Conservation (phyloP, 2,888 invertebrate genomes). For the Drosophila atripex region DNA sequence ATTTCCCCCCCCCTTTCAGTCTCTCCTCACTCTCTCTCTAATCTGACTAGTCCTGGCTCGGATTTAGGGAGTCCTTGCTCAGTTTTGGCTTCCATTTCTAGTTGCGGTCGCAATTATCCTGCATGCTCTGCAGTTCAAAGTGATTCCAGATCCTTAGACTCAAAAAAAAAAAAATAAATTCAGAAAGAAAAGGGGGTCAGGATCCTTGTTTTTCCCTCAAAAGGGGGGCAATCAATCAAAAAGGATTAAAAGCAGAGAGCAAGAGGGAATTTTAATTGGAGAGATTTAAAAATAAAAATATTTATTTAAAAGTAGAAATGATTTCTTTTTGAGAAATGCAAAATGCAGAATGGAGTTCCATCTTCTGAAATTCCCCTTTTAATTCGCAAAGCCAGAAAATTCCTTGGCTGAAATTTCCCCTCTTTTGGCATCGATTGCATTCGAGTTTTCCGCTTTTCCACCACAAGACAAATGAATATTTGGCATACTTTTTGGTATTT, state of each 20-base stretch:
- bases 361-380: no score
- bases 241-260: background rate
- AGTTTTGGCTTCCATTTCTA: background rate
- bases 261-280: background rate
- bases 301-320: no score
- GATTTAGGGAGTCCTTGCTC: constrained; percentile 15
- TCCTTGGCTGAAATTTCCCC: no score
- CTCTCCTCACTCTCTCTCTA: no score
- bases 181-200: background rate
- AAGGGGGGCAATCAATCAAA: constrained; percentile 1
- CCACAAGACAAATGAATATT: background rate
- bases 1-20: constrained; percentile 10
- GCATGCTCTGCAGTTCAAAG: constrained; percentile 10
- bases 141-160: background rate
- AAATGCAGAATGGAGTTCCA: no score
- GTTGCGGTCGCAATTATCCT: constrained; percentile 28
- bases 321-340: no score
- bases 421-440: constrained; percentile 1
- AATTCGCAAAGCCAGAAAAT: no score
- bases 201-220: background rate
- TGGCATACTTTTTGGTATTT: constrained; percentile 3
- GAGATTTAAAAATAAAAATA: no score
- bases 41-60: background rate
- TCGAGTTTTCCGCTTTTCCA: background rate
- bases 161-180: no score